Conservation (phyloP, 2,888 invertebrate genomes). For the Oxytorus armatus region DNA sequence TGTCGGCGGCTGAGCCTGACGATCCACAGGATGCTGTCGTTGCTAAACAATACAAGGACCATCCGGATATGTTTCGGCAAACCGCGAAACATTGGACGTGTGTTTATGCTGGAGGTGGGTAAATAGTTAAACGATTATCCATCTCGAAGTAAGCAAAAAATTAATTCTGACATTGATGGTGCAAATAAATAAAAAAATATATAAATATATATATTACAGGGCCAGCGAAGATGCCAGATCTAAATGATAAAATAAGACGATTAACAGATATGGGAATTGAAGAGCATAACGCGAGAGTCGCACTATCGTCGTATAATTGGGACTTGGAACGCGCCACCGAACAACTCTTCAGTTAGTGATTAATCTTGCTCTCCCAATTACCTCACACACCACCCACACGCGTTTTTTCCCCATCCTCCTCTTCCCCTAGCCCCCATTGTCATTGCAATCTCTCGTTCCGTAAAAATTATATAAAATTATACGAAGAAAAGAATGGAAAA, state of each 20-base stretch:
- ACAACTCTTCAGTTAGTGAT: constrained; percentile 91
- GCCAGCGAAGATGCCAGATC: constrained; percentile 90
- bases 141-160: not conserved
- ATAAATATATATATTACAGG: constrained; percentile 84
- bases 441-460: constrained; percentile 44
- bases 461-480: constrained; percentile 18
- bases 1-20: constrained; percentile 96
- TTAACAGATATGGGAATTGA: constrained; percentile 98
- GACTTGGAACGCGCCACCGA: constrained; percentile 96
- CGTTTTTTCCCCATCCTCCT: constrained; percentile 28
- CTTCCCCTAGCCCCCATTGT: constrained; percentile 32
- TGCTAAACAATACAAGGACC: constrained; percentile 97
- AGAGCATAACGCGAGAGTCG: constrained; percentile 94
- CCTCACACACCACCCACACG: constrained; percentile 57
- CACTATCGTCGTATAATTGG: constrained; percentile 97
- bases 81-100: constrained; percentile 99
- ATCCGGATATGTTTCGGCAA: constrained; percentile 92
- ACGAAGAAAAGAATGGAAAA: constrained; percentile 31
- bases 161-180: not conserved
- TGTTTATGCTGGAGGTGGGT: constrained; percentile 94
- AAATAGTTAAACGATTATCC: constrained; percentile 52
- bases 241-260: constrained; percentile 94
- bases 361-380: constrained; percentile 46
- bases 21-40: constrained; percentile 99
- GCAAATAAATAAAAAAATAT: not conserved